Conservation (phyloP, 1,140 invertebrate species). For the Musca domestica region DNA sequence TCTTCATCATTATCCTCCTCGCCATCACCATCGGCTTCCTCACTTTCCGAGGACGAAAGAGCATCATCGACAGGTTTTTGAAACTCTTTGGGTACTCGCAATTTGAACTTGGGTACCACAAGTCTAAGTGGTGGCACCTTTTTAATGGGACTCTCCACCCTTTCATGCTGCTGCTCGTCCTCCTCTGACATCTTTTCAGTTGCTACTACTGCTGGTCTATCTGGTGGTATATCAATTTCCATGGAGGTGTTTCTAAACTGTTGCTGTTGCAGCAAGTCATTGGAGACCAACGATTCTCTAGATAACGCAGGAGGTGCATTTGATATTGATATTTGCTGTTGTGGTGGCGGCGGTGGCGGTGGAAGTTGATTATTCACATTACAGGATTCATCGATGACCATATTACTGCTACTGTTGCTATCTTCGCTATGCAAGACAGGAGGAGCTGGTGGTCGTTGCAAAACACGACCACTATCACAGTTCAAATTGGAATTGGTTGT, state of each 20-base stretch:
- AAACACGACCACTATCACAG: slow-evolving; percentile 24
- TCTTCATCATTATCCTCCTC: slow-evolving; percentile 19
- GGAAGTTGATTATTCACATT: slow-evolving; percentile 18
- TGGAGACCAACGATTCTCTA: not conserved
- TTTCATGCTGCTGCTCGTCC: not conserved
- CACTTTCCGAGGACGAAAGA: slow-evolving; percentile 45
- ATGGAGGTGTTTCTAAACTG: not conserved
- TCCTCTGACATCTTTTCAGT: too few relatives aligned
- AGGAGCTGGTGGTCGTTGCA: not conserved
- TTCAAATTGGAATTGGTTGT: slow-evolving; percentile 19
- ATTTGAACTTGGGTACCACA: slow-evolving; percentile 57
- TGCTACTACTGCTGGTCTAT: not conserved
- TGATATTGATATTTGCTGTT: not conserved
- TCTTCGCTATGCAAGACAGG: slow-evolving; percentile 22
- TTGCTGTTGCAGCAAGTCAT: not conserved
- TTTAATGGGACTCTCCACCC: too few relatives aligned
- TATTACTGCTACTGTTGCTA: slow-evolving; percentile 28
- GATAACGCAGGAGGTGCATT: not conserved
- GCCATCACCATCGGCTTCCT: slow-evolving; percentile 23
- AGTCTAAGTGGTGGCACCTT: slow-evolving; percentile 30
- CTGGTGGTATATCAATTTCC: slow-evolving; percentile 9
- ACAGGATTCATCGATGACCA: slow-evolving; percentile 30
- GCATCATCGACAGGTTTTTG: slow-evolving; percentile 50
- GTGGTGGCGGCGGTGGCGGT: not conserved
- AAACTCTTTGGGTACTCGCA: slow-evolving; percentile 56